Conservation (phyloP, 2,888 invertebrate species). For the Tolmerus cingulatus region DNA sequence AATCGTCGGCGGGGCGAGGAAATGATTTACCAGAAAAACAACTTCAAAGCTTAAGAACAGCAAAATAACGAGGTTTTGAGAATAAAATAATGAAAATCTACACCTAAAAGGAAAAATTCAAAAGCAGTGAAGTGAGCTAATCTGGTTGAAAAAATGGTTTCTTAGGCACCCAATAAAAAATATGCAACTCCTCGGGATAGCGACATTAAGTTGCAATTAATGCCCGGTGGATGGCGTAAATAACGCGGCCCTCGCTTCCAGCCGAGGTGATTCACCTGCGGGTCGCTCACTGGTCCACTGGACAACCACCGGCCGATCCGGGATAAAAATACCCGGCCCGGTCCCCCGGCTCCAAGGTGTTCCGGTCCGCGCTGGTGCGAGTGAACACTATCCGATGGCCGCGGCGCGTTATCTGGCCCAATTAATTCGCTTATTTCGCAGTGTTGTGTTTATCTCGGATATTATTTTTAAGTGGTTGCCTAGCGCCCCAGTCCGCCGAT, state of each 20-base stretch:
- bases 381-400: not conserved
- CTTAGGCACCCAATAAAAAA: not conserved
- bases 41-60: not conserved
- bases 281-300: not conserved
- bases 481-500: not conserved
- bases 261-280: constrained; percentile 28
- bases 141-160: not conserved
- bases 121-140: not conserved
- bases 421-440: constrained; percentile 38
- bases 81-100: not conserved
- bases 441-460: constrained; percentile 28
- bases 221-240: constrained; percentile 7
- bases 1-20: not conserved
- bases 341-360: constrained; percentile 5
- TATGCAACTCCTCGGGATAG: not conserved
- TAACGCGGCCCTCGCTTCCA: not conserved
- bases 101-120: not conserved
- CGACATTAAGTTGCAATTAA: constrained; percentile 25
- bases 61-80: not conserved
- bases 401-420: constrained; percentile 5
- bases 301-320: not conserved
- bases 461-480: constrained; percentile 21
- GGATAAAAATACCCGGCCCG: constrained; percentile 13
- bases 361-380: not conserved
- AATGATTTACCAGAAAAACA: not conserved